Conservation (phyloP, 2,113 vertebrate species). For the Pao palembangensis region DNA sequence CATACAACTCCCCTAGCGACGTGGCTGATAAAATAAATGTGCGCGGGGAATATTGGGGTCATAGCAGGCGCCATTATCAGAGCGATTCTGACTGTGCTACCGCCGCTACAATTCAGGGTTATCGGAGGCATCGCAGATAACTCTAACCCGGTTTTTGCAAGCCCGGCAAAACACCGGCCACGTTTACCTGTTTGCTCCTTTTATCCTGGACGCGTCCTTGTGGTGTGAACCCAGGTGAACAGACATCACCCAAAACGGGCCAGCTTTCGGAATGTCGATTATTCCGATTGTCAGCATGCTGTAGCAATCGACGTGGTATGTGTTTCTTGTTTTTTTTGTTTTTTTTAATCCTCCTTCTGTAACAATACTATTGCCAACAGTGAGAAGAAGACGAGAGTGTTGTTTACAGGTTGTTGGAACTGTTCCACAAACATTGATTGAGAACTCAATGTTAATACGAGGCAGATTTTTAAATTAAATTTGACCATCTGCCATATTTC, state of each 20-base stretch:
- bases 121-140: constrained; percentile 52
- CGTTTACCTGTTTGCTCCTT: background rate
- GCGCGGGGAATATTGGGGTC: no score
- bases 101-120: constrained; percentile 32
- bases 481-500: no score
- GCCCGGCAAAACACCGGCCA: constrained; percentile 17
- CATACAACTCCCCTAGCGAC: no score
- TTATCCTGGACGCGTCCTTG: background rate
- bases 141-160: constrained; percentile 28
- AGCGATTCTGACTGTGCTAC: constrained; percentile 7
- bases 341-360: no score
- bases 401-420: no score
- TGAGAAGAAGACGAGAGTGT: background rate
- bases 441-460: no score
- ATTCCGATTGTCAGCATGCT: background rate
- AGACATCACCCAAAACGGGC: background rate
- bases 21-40: no score
- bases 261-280: constrained; percentile 13
- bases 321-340: background rate
- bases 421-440: no score
- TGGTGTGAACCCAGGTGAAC: constrained; percentile 24
- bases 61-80: background rate
- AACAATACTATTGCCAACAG: no score
- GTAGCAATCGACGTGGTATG: background rate
- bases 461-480: no score